A percentile compares a stretch with the other conserved stretches of the same genome.
Evolutionary conservation across 2,888 invertebrate species (phyloP).

Genomic region (Beris morrisii): DNA sequence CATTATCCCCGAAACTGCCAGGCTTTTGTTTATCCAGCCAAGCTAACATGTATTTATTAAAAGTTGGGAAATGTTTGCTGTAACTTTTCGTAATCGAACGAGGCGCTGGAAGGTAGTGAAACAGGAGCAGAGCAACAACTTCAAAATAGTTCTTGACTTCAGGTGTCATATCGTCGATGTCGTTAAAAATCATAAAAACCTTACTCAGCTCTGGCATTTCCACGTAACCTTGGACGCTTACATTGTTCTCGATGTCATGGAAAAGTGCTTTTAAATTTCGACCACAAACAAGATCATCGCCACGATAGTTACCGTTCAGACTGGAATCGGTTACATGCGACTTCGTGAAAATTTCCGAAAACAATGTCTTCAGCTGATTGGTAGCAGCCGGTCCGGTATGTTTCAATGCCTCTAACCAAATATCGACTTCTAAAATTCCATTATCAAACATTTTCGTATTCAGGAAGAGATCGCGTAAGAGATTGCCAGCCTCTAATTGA

Average conservation of each 20-base stretch:
- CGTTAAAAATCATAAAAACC: constrained; percentile 50
- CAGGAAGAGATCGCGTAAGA: constrained; percentile 62
- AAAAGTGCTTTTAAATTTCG: constrained; percentile 48
- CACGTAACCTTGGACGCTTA: constrained; percentile 50
- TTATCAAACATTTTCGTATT: constrained; percentile 67
- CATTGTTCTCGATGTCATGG: constrained; percentile 53
- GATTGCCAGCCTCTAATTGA: constrained; percentile 59
- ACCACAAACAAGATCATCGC: background rate
- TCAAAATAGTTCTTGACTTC: constrained; percentile 55
- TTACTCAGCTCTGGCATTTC: constrained; percentile 52
- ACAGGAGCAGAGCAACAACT: constrained; percentile 50
- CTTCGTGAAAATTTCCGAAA: constrained; percentile 44
- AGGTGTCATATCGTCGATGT: constrained; percentile 46
- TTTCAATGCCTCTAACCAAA: constrained; percentile 63
- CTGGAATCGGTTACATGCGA: background rate
- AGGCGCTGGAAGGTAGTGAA: constrained; percentile 50
- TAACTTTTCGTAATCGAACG: constrained; percentile 45
- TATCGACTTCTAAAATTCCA: constrained; percentile 64
- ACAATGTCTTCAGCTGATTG: constrained; percentile 43
- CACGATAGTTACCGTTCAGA: background rate
- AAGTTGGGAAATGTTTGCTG: constrained; percentile 38
- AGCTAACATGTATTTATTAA: constrained; percentile 45
- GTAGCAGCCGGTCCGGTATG: constrained; percentile 44
- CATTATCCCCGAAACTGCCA: constrained; percentile 22
- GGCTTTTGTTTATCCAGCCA: constrained; percentile 41